Conservation (phyloP, 2,113 vertebrate species). For the Coturnix japonica region DNA sequence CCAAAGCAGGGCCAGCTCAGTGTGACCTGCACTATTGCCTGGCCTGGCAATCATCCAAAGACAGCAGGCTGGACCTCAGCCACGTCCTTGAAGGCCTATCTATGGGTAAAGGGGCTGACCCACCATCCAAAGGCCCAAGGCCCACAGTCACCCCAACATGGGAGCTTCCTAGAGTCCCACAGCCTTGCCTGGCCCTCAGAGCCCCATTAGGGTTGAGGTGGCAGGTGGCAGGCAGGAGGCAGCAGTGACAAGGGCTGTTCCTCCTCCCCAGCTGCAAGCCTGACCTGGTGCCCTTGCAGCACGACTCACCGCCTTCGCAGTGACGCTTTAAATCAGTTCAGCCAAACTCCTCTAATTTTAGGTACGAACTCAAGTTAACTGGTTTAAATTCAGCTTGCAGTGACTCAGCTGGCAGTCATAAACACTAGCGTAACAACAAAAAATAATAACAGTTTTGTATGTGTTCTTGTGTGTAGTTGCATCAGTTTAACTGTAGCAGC, state of each 20-base stretch:
- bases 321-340: background rate
- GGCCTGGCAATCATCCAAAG: background rate
- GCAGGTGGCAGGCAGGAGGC: background rate
- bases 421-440: background rate
- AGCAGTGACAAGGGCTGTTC: background rate
- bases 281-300: fast-evolving
- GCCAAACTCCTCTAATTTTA: background rate
- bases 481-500: background rate
- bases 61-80: background rate
- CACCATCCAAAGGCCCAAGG: background rate
- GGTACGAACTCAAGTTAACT: constrained; percentile 41
- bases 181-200: fast-evolving
- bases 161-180: fast-evolving
- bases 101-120: background rate
- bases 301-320: fast-evolving
- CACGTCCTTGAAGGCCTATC: background rate
- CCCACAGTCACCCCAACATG: too few species aligned
- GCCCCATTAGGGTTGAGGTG: background rate
- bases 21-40: background rate
- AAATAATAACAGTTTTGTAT: background rate
- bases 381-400: constrained; percentile 39
- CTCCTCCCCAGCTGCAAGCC: background rate
- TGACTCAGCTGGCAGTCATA: constrained; percentile 55
- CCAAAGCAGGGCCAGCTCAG: background rate
- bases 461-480: background rate